Evolutionary conservation across 2,888 invertebrate species (phyloP).

Genomic region (Dasypogon diadema): DNA sequence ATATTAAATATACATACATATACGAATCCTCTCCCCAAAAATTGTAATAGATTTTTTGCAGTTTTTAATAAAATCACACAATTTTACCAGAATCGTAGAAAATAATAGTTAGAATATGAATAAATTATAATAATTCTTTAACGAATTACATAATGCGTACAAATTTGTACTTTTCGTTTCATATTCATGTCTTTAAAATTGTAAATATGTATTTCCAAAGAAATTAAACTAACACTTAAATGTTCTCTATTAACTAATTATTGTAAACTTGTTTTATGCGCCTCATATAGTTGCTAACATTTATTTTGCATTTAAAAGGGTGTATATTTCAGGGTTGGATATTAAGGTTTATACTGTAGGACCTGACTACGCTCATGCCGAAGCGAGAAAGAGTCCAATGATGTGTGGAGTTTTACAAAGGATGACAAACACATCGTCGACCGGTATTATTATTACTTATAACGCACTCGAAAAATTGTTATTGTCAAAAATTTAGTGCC

Average conservation of each 20-base stretch:
- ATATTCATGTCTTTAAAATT: no score
- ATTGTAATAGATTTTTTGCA: no score
- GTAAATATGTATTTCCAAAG: no score
- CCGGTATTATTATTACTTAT: background rate
- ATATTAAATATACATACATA: no score
- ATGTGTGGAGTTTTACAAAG: conserved; percentile 76
- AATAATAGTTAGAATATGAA: no score
- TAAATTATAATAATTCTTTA: no score
- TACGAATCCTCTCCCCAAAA: no score
- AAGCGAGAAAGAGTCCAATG: conserved; percentile 95
- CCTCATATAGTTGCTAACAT: background rate
- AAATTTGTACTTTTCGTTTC: no score
- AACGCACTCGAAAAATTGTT: background rate
- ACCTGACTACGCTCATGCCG: conserved; percentile 97
- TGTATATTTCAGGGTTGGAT: conserved; percentile 70
- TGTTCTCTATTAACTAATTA: background rate
- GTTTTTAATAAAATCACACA: no score
- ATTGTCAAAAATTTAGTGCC: background rate
- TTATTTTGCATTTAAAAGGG: conserved; percentile 19
- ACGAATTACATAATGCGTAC: no score
- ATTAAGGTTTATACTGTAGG: conserved; percentile 94
- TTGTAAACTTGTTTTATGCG: background rate
- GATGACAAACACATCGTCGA: background rate
- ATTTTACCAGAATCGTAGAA: no score
- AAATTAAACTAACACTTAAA: background rate